These are phyloP conservation scores for Yponomeuta sedellus DNA, from an alignment of 2,888 invertebrate species.

Conservation along the genomic window DNA sequence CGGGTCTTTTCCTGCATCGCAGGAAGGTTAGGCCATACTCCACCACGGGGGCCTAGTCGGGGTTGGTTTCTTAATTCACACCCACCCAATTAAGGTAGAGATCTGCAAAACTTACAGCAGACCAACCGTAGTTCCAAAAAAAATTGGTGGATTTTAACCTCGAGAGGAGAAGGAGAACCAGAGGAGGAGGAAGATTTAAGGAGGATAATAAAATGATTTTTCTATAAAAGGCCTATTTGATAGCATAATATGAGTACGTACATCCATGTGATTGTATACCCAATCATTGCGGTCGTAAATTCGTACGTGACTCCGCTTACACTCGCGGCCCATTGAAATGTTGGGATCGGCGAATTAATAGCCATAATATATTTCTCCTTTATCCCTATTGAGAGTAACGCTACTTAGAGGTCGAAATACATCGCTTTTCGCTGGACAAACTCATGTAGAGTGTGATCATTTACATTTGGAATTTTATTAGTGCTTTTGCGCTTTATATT, in stretches of 20 bases:
- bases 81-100: too few species aligned
- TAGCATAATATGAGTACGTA: neutral
- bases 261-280: neutral
- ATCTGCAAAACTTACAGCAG: too few species aligned
- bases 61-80: too few species aligned
- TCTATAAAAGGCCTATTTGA: neutral
- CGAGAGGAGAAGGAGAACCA: too few species aligned
- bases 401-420: neutral
- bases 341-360: conserved; percentile 8
- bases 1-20: too few species aligned
- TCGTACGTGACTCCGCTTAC: conserved; percentile 4
- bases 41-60: too few species aligned
- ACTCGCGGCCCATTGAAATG: conserved; percentile 5
- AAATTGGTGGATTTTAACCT: too few species aligned
- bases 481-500: too few species aligned
- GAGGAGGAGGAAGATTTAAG: too few species aligned
- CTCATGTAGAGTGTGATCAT: neutral
- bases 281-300: conserved; percentile 2
- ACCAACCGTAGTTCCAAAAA: too few species aligned
- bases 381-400: conserved; percentile 6
- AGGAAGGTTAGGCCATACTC: too few species aligned
- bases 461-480: neutral
- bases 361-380: conserved; percentile 6
- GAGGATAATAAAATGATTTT: too few species aligned
- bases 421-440: conserved; percentile 4